Evolutionary conservation across 2,113 vertebrate species (phyloP), one percentile per base, ranked within the genome.

Genomic region (Petromus typicus): DNA sequence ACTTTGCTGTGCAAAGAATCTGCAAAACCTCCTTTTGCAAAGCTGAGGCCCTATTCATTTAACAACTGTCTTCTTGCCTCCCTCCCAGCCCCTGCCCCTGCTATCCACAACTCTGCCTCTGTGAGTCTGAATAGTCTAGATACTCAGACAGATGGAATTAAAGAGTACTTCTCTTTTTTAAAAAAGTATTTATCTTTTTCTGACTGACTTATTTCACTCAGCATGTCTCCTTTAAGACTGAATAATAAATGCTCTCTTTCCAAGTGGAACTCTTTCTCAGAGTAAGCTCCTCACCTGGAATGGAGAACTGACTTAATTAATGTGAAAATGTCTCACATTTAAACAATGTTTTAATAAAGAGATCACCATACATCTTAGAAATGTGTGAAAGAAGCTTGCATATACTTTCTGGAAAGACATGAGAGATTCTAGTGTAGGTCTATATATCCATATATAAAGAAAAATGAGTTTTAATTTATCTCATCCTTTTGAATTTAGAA

Each of bases 401-500:
- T 76, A 8, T 63, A 18, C 30, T 54, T 12, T 64, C 64, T 84
- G 54, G 69, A 86, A 89, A 18, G 14, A 57, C 79, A 61, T 37
- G 20, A 90, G 57, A 76, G 12, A 90, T 54, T 48, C 12, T 30
- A 84, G 13, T 64, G 8, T 16, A 75, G 18, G 57, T 54, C 5
- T 67, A 20, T 67, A 18, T n/a, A 27, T 75, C 0, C 57, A 13
- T 37, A 12, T 40, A 25, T 54, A 17, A 78, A 69, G 40, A 37
- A 79, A 89, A 56, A 18, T 37, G 2, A 13, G 43, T 30, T 93
- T 23, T 67, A 67, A 34, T 93, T 59, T 30, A 81, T 51, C 5
- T 76, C 27, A 67, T 63, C 14, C 40, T 37, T 83, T 91, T 87
- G 30, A 73, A 69, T 82, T 87, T 59, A 61, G 51, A 75, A 76